Evolutionary conservation across 2,888 invertebrate genomes (phyloP).

Genomic region (Calameuta idolon): DNA sequence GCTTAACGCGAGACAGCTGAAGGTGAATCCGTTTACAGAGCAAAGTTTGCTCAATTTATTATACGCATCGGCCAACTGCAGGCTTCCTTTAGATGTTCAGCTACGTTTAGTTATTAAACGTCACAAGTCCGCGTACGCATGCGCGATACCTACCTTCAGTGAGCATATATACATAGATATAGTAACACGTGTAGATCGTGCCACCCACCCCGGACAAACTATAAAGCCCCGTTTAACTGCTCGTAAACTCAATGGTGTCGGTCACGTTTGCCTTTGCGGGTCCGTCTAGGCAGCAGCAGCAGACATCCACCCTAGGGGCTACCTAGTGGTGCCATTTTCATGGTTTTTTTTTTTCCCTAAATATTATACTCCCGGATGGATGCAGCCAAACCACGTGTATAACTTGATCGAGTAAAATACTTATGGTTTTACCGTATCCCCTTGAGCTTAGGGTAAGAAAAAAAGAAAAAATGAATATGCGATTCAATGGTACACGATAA

Average conservation of each 20-base stretch:
- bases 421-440: not conserved
- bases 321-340: not conserved
- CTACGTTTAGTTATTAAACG: constrained; percentile 5
- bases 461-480: not conserved
- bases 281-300: constrained; percentile 41
- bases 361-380: not conserved
- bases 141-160: not conserved
- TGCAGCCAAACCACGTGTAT: not conserved
- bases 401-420: not conserved
- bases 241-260: constrained; percentile 64
- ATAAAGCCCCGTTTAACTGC: constrained; percentile 61
- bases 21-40: constrained; percentile 38
- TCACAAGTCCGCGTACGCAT: not conserved
- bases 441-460: not conserved
- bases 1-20: constrained; percentile 28
- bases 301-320: not conserved
- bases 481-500: not conserved
- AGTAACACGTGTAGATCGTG: constrained; percentile 11
- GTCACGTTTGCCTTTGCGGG: constrained; percentile 59
- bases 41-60: constrained; percentile 40
- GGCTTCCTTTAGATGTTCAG: constrained; percentile 29
- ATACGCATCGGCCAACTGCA: constrained; percentile 4
- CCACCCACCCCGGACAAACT: constrained; percentile 41
- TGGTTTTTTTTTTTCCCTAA: not conserved
- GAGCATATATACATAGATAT: not conserved